Conservation (phyloP, 2,888 invertebrate genomes). For the Cecidostiba fungosa region DNA sequence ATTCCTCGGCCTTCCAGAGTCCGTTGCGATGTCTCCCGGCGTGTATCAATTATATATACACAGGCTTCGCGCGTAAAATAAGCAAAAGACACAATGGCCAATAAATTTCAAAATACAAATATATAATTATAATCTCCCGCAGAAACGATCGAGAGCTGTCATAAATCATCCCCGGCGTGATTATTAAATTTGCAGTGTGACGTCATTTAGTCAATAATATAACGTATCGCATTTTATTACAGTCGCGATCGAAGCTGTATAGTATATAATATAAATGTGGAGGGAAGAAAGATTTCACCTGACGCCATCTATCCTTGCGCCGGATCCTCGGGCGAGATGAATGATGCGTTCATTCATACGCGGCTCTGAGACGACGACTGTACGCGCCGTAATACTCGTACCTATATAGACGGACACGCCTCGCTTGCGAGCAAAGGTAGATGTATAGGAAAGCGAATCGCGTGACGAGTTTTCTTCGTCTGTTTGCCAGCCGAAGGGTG, state of each 20-base stretch:
- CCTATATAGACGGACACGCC: neutral
- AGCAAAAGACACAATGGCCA: conserved; percentile 49
- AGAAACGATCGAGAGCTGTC: conserved; percentile 1
- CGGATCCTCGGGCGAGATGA: conserved; percentile 15
- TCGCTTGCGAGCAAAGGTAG: neutral
- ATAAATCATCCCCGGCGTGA: conserved; percentile 48
- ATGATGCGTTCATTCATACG: conserved; percentile 12
- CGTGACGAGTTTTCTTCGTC: neutral
- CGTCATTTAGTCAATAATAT: conserved; percentile 28
- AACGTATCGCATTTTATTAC: conserved; percentile 2
- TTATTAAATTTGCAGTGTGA: conserved; percentile 54
- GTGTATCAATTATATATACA: conserved; percentile 33
- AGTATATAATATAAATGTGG: neutral
- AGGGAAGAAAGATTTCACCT: conserved; percentile 18
- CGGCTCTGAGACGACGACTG: neutral
- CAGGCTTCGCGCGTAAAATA: conserved; percentile 13
- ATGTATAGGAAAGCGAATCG: conserved; percentile 18
- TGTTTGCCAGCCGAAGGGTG: neutral
- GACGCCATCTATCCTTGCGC: conserved; percentile 31
- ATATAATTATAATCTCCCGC: no score
- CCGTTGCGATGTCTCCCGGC: neutral
- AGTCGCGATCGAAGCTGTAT: conserved; percentile 15
- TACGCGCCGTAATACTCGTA: neutral
- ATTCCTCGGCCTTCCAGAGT: neutral
- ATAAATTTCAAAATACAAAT: conserved; percentile 58